Evolutionary conservation across 1,140 invertebrate species (phyloP), one percentile per base, ranked within the genome.

Genomic region (Druon quercuslanigerum): DNA sequence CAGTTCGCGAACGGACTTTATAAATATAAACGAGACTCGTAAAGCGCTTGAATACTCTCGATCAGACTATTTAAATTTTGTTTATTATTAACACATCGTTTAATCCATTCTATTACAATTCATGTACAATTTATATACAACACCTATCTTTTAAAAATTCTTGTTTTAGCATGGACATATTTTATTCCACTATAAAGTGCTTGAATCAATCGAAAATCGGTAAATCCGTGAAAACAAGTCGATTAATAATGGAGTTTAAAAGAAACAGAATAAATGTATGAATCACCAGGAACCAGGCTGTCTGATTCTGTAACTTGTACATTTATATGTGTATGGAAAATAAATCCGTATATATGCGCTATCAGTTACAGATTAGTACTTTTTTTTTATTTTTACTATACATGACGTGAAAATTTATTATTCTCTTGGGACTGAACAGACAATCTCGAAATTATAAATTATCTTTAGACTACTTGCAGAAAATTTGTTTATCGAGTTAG

Each of bases 11-110:
- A 66, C 60, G n/a, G 60, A 66, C 60, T 66, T 66, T 66, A 66
- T 66, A 66, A 66, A 66, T 66, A 66, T 66, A 66, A 66, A 66
- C 60, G 60, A 66, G 60, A 66, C 60, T 66, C 40, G 25, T 40
- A 66, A 66, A 33, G 60, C 60, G 33, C 33, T 66, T 40, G 25
- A 66, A 66, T 40, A 46, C 60, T 66, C 60, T 40, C 57, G 33
- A 40, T 20, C 14, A 16, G 60, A 40, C 60, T 66, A 66, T 66
- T 66, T 66, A 66, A 66, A 66, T 40, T 66, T 25, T 25, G 25
- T 66, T 66, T 33, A 66, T 66, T 66, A 66, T 40, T 46, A 66
- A 40, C 60, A n/a, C 25, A 40, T 40, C 33, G 40, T 14, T 66
- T 56, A 40, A 66, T 66, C 33, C 33, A 7, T 33, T 60, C 25